Conservation (phyloP, 2,797 vertebrate genomes). For the Pristis pectinata region DNA sequence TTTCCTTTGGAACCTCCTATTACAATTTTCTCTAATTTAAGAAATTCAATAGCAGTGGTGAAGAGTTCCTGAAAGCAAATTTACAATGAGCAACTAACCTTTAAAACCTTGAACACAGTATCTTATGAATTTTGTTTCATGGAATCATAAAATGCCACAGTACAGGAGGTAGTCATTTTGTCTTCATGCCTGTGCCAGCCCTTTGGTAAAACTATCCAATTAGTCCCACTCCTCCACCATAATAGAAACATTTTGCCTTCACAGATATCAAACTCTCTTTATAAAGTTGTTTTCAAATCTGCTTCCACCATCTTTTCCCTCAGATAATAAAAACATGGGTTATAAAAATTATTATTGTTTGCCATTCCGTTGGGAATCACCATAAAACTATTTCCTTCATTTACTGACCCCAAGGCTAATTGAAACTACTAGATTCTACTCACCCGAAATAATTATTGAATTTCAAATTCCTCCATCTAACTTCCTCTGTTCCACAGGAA, state of each 20-base stretch:
- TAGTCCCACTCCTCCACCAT: background rate
- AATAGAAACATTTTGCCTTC: background rate
- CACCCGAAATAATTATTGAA: too few species aligned
- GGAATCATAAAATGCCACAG: background rate
- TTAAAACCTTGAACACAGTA: background rate
- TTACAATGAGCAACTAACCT: background rate
- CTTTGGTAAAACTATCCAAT: background rate
- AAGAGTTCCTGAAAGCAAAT: conserved; percentile 57
- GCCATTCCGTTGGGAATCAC: too few species aligned
- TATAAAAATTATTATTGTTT: too few species aligned
- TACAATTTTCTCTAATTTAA: conserved; percentile 65
- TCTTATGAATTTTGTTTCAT: background rate
- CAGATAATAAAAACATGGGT: too few species aligned
- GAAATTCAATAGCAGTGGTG: conserved; percentile 58
- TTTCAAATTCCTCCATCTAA: too few species aligned
- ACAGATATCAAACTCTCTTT: background rate
- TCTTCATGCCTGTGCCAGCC: background rate
- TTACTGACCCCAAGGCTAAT: too few species aligned
- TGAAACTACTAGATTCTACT: too few species aligned
- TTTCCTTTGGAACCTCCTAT: conserved; percentile 59
- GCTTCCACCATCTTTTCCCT: background rate
- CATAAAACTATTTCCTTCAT: too few species aligned
- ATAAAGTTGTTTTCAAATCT: background rate
- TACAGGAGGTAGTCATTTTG: background rate
- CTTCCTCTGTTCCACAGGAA: too few species aligned